Conservation (phyloP, 2,888 invertebrate species). For the Drosophila mimetica region DNA sequence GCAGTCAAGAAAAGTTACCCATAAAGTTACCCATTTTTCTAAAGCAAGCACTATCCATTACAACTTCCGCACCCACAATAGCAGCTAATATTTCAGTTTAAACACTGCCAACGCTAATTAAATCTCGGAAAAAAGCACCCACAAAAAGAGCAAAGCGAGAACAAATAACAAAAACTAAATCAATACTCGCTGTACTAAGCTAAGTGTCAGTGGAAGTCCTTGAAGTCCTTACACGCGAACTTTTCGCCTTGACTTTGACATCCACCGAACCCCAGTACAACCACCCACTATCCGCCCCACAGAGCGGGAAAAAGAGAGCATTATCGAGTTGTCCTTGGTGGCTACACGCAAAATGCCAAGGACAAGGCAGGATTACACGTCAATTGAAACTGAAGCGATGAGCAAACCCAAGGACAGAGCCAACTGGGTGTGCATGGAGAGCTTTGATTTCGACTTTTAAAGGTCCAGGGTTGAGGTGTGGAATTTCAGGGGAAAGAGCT, state of each 20-base stretch:
- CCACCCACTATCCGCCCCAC: slow-evolving; percentile 20
- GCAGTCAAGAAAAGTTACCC: not conserved
- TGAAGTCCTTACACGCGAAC: slow-evolving; percentile 55
- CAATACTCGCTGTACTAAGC: slow-evolving; percentile 59
- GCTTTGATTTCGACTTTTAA: slow-evolving; percentile 24
- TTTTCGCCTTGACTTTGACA: slow-evolving; percentile 75
- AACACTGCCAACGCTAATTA: slow-evolving; percentile 68
- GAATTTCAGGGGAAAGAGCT: not conserved
- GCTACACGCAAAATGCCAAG: slow-evolving; percentile 63
- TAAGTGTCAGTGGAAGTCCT: slow-evolving; percentile 57
- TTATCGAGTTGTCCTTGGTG: slow-evolving; percentile 65
- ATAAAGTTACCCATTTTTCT: not conserved
- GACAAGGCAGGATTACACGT: slow-evolving; percentile 73
- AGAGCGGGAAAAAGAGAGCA: slow-evolving; percentile 17
- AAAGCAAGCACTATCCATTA: slow-evolving; percentile 8
- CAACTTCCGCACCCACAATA: not conserved
- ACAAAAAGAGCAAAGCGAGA: slow-evolving; percentile 12
- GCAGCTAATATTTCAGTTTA: slow-evolving; percentile 48
- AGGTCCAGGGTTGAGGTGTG: not conserved
- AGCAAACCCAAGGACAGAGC: slow-evolving; percentile 47
- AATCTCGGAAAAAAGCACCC: slow-evolving; percentile 52
- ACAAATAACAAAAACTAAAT: slow-evolving; percentile 57
- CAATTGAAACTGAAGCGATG: slow-evolving; percentile 44
- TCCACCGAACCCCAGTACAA: slow-evolving; percentile 35
- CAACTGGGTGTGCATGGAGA: slow-evolving; percentile 50